Conservation (phyloP, 2,113 vertebrate genomes). For the Aegithalos caudatus region DNA sequence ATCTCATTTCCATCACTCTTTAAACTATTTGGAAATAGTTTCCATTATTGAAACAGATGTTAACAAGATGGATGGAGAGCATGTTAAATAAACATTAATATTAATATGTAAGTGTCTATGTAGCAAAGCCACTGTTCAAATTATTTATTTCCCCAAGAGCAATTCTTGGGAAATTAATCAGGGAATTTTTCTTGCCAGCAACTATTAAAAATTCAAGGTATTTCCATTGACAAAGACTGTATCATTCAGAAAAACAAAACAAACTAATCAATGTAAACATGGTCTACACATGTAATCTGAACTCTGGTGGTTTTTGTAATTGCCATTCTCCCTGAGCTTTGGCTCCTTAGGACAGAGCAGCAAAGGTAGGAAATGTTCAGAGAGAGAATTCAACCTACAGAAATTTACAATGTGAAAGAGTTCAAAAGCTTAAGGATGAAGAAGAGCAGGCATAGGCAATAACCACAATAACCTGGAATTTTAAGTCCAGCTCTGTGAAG, state of each 20-base stretch:
- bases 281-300: not conserved
- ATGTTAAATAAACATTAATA: conserved; percentile 27
- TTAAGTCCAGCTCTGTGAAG: not conserved
- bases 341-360: not conserved
- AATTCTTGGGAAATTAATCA: not conserved
- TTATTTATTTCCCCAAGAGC: not conserved
- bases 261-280: not conserved
- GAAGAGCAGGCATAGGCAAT: not conserved
- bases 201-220: not conserved
- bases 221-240: not conserved
- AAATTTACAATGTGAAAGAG: not conserved
- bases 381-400: not conserved
- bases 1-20: not conserved
- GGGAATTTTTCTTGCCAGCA: not conserved
- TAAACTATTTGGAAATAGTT: conserved; percentile 22
- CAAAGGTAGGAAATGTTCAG: not conserved
- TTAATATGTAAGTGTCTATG: not conserved
- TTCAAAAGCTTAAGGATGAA: not conserved
- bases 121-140: conserved; percentile 9
- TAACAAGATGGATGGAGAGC: conserved; percentile 20
- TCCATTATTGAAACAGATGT: conserved; percentile 23
- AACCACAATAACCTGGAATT: not conserved
- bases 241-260: not conserved
- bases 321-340: not conserved
- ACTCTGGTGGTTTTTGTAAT: not conserved